A percentile compares a stretch with the other conserved stretches of the same genome.
Conservation (phyloP, 1,140 invertebrate species). For the Meloidogyne chitwoodi region DNA sequence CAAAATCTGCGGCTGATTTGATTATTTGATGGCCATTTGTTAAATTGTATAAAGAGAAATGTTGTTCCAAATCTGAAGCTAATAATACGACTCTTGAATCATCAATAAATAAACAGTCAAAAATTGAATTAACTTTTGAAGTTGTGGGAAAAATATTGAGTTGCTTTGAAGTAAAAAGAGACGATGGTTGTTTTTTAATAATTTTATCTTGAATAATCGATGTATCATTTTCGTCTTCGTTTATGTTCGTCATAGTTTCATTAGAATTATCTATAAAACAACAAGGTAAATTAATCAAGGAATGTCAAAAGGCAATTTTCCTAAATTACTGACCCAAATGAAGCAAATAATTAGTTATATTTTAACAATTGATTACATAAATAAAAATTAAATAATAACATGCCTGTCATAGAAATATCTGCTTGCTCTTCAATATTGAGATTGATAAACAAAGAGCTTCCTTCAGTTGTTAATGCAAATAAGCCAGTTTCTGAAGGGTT, state of each 20-base stretch:
- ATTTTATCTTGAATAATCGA: not conserved
- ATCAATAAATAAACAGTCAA: constrained; percentile 4
- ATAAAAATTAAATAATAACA: too few relatives aligned
- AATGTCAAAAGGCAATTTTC: too few relatives aligned
- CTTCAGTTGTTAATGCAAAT: constrained; percentile 4
- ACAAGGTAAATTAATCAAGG: not conserved
- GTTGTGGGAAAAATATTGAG: not conserved
- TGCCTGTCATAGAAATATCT: not conserved
- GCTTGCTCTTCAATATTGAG: not conserved
- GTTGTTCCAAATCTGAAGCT: not conserved
- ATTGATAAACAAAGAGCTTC: constrained; percentile 1
- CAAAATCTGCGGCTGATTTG: not conserved
- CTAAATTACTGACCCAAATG: too few relatives aligned
- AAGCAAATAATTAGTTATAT: too few relatives aligned
- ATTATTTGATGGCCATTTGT: not conserved
- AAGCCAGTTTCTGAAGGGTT: not conserved
- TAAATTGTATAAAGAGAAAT: not conserved
- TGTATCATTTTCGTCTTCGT: not conserved
- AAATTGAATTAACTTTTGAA: not conserved
- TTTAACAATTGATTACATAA: too few relatives aligned
- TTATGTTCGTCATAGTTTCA: not conserved
- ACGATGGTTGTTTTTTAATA: not conserved
- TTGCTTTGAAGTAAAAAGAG: not conserved
- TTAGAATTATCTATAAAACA: not conserved
- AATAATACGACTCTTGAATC: not conserved